Base-by-base conservation (phyloP, 2,797 vertebrate species). In the Luscinia luscinia region DNA sequence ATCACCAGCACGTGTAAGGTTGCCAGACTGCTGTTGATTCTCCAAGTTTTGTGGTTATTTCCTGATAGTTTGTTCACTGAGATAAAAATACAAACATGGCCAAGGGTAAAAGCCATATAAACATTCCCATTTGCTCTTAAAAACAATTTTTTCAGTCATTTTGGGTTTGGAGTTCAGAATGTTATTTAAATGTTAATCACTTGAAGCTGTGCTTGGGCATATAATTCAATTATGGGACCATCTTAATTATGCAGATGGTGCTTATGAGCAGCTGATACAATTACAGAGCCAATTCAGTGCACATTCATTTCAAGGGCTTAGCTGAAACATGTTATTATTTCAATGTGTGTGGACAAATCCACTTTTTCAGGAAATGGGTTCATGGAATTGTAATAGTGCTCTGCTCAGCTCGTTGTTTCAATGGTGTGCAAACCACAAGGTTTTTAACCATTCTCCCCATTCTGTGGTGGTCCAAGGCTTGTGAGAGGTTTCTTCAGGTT, bases 101-200 rank as follows among this genome's bases (percentile, higher is more conserved):
- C 68, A 28, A 73, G 58, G 76, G 70, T 76, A 91, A 93, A 95
- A 95, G 64, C 84, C 54, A 48, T 83, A 38, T 48, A 89, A 95
- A 81, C 80, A 69, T 89, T 64, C 88, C 75, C 43, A 19, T 88
- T 97, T 90, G 46, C 86, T 92, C 83, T 89, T 87, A 68, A 86
- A 87, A 87, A 2, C 57, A 75, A 14, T 68, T 90, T 95, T 96
- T 95, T 70, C 86, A 52, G n/a, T 88, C 24, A 58, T 95, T 96
- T 92, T 84, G 46, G 22, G 24, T 87, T 90, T 79, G 64, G 61
- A 96, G 87, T 95, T 95, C 90, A 93, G 86, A 93, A 87, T 89
- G 92, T 93, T 93, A 90, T 96, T 96, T 97, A 93, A 94, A 96
- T 94, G 87, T 93, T 96, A 97, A 96, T 95, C 94, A 91, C 92